Evolutionary conservation across 1,140 invertebrate genomes (phyloP).

Genomic region (Elymnias hypermnestra): DNA sequence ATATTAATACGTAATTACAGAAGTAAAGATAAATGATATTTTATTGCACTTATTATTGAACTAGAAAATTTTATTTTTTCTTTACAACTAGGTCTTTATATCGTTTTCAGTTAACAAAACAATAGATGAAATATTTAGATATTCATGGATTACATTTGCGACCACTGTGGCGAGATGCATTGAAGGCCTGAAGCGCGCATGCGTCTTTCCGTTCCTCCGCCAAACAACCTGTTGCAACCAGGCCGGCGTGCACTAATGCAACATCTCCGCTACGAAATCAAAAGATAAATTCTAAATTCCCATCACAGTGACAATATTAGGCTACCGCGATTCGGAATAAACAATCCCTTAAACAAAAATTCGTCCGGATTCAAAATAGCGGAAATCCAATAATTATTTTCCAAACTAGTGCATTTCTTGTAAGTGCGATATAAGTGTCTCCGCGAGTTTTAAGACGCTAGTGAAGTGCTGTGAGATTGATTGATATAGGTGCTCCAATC

Average conservation of each 20-base stretch:
- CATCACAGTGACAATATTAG: background rate
- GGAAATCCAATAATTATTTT: slow-evolving; percentile 4
- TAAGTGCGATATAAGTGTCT: slow-evolving; percentile 43
- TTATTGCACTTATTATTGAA: no score
- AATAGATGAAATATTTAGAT: no score
- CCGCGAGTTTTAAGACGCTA: slow-evolving; percentile 41
- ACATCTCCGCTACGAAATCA: slow-evolving; percentile 50
- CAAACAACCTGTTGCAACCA: slow-evolving; percentile 73
- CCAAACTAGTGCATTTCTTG: slow-evolving; percentile 29
- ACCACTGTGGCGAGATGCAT: slow-evolving; percentile 57
- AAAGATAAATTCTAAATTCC: slow-evolving; percentile 38
- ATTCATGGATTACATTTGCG: background rate
- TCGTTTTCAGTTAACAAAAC: no score
- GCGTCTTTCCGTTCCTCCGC: slow-evolving; percentile 35
- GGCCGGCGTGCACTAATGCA: slow-evolving; percentile 67
- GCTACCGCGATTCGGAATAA: background rate
- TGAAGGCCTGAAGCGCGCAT: slow-evolving; percentile 38
- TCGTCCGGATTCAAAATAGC: background rate
- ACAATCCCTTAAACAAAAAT: background rate
- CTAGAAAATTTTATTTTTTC: no score
- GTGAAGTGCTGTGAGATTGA: slow-evolving; percentile 45
- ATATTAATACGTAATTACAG: no score
- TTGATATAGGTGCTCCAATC: slow-evolving; percentile 33
- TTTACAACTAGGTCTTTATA: no score
- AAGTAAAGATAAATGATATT: no score